Percentiles rank a stretch among this genome's conserved stretches.
Conservation (phyloP, 2,888 invertebrate species). For the Nasonia oneida region DNA sequence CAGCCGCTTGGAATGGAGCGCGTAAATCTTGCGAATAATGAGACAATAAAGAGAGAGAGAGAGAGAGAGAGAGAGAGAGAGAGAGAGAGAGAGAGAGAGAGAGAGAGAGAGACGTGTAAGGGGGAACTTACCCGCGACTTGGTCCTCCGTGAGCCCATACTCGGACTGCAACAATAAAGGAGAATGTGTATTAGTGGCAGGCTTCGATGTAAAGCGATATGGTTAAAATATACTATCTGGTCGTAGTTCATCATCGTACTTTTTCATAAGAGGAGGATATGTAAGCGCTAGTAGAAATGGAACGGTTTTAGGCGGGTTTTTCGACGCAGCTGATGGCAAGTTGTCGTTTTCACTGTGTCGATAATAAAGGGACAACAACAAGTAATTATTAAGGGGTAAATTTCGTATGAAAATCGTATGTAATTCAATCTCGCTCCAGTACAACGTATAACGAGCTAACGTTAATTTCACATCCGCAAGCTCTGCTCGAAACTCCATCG, state of each 20-base stretch:
- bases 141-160: conserved; percentile 93
- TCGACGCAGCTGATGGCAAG: background rate
- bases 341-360: background rate
- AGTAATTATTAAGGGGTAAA: background rate
- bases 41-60: background rate
- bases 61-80: too few relatives aligned
- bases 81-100: too few relatives aligned
- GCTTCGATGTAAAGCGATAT: background rate
- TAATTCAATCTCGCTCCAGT: too few relatives aligned
- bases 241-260: background rate
- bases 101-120: background rate
- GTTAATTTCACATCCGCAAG: too few relatives aligned
- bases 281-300: background rate
- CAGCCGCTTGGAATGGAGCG: background rate
- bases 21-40: conserved; percentile 41
- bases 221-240: background rate
- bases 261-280: background rate
- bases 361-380: background rate
- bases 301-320: background rate
- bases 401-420: too few relatives aligned
- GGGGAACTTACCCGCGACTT: conserved; percentile 87
- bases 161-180: conserved; percentile 85
- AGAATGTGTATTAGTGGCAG: conserved; percentile 57
- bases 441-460: too few relatives aligned
- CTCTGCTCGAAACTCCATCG: too few relatives aligned